Percentiles rank a stretch among this genome's conserved stretches.
Conservation (phyloP, 1,140 invertebrate species). For the Hypsibius dujardini region DNA sequence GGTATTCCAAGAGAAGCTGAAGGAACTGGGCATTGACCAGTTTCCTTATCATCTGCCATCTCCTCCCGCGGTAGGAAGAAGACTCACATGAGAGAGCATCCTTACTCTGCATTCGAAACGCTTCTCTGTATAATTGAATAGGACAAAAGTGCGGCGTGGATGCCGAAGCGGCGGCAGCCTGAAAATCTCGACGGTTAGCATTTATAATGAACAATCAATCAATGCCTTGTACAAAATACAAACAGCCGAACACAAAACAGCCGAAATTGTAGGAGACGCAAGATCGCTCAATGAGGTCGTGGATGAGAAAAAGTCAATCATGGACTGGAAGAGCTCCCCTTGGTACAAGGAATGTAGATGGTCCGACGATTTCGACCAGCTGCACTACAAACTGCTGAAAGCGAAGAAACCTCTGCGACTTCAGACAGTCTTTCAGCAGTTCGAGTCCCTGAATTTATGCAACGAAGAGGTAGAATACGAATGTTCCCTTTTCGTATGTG, state of each 20-base stretch:
- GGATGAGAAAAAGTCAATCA: neutral
- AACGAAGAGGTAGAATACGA: neutral
- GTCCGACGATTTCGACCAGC: neutral
- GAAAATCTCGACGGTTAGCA: neutral
- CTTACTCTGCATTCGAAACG: too few species aligned
- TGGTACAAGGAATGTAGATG: conserved; percentile 6
- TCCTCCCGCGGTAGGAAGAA: neutral
- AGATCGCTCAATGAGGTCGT: neutral
- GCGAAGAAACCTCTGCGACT: neutral
- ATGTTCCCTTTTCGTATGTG: too few species aligned
- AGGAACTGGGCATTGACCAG: neutral
- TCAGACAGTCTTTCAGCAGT: neutral
- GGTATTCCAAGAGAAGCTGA: neutral
- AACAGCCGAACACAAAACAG: neutral
- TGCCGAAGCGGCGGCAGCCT: too few species aligned
- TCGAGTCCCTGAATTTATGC: neutral
- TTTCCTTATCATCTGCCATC: neutral
- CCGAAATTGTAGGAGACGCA: neutral
- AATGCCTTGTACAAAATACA: neutral
- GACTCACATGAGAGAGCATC: neutral
- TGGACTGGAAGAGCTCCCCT: conserved; percentile 6
- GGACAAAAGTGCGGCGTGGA: too few species aligned
- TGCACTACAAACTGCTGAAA: neutral
- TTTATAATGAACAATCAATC: neutral
- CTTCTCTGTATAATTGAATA: too few species aligned